Evolutionary conservation across 2,797 vertebrate species (phyloP).

Genomic region (Mionectes olivaceus): DNA sequence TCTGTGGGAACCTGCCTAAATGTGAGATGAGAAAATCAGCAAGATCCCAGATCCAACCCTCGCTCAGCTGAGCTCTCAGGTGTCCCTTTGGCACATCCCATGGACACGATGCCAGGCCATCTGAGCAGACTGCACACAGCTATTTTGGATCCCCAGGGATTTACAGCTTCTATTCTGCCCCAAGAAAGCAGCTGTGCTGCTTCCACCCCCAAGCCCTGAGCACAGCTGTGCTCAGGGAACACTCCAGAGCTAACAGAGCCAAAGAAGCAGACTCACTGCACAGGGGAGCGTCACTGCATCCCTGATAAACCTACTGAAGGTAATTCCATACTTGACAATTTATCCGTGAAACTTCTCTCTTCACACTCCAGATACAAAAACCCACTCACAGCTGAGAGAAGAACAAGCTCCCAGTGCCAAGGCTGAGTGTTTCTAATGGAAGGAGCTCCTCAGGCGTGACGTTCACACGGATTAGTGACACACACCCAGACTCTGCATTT

Average conservation of each 20-base stretch:
- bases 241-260: neutral
- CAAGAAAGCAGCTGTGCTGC: neutral
- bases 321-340: neutral
- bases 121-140: neutral
- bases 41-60: neutral
- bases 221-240: neutral
- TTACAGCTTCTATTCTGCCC: neutral
- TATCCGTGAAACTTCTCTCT: neutral
- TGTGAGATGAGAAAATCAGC: neutral
- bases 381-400: slow-evolving; percentile 36
- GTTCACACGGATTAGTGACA: neutral
- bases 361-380: slow-evolving; percentile 34
- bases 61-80: neutral
- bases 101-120: neutral
- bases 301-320: neutral
- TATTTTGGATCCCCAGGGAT: neutral
- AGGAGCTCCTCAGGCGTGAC: slow-evolving; percentile 5
- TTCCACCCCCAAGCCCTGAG: accelerated
- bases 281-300: too few species aligned
- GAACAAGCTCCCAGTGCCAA: neutral
- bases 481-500: neutral
- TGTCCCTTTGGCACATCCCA: neutral
- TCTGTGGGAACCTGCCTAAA: neutral
- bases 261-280: neutral
- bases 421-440: neutral